A percentile compares a stretch with the other conserved stretches of the same genome.
Evolutionary conservation across 1,140 invertebrate genomes (phyloP).

Genomic region (Neoseiulus cucumeris): DNA sequence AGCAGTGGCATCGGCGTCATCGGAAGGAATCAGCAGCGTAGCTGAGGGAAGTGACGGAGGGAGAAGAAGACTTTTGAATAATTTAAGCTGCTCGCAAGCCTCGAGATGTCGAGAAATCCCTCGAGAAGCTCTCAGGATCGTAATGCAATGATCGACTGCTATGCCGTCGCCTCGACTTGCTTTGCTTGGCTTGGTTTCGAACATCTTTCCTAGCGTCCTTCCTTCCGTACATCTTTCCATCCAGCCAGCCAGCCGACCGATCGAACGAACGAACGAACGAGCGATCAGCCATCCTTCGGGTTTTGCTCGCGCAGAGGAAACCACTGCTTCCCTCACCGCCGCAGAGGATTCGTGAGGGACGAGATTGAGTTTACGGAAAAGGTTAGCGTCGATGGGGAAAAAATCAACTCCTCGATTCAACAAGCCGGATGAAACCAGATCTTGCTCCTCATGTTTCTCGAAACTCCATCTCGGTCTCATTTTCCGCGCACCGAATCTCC

Average conservation of each 20-base stretch:
- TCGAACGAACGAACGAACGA: neutral
- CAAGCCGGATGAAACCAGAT: too few relatives aligned
- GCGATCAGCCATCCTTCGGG: neutral
- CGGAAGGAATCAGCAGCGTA: neutral
- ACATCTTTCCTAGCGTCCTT: too few relatives aligned
- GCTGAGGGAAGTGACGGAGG: neutral
- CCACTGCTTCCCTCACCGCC: too few relatives aligned
- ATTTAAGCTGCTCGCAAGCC: neutral
- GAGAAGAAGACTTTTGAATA: slow-evolving; percentile 4
- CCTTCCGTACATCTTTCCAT: neutral
- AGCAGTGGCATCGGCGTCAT: neutral
- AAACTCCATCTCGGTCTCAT: too few relatives aligned
- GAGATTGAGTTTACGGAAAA: too few relatives aligned
- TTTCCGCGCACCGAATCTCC: too few relatives aligned
- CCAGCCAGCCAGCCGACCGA: neutral
- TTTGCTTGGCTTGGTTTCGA: neutral
- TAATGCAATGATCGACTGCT: slow-evolving; percentile 4
- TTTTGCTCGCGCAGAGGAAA: neutral
- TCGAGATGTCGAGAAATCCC: neutral
- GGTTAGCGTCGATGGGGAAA: too few relatives aligned
- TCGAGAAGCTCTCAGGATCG: neutral
- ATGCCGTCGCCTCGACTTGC: neutral
- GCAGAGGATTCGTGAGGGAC: too few relatives aligned
- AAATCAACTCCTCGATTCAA: too few relatives aligned
- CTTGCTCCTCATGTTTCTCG: too few relatives aligned